Conservation (phyloP, 1,140 invertebrate genomes). For the Drosophila bipectinata region DNA sequence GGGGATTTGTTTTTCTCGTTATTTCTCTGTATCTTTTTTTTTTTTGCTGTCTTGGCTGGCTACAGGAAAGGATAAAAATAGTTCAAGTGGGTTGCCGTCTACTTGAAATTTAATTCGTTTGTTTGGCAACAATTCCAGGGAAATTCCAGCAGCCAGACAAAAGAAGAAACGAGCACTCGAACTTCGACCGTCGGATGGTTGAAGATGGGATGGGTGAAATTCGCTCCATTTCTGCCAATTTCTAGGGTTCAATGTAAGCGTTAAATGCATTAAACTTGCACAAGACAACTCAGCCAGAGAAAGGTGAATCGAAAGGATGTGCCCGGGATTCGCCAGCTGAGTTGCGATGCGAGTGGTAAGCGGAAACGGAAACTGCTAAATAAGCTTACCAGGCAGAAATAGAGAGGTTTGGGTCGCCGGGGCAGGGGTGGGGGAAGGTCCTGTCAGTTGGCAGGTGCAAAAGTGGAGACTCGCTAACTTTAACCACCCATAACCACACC, state of each 20-base stretch:
- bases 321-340: conserved; percentile 49
- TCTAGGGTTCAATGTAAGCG: conserved; percentile 67
- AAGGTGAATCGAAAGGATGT: conserved; percentile 51
- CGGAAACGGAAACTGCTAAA: conserved; percentile 79
- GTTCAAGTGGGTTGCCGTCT: conserved; percentile 39
- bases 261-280: conserved; percentile 80
- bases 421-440: conserved; percentile 4
- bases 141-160: conserved; percentile 40
- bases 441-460: conserved; percentile 66
- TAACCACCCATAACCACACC: conserved; percentile 56
- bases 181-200: conserved; percentile 38
- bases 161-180: background rate
- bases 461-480: conserved; percentile 50
- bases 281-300: conserved; percentile 35
- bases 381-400: conserved; percentile 54
- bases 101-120: conserved; percentile 58
- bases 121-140: conserved; percentile 45
- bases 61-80: conserved; percentile 35
- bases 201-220: background rate
- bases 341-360: conserved; percentile 50
- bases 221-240: conserved; percentile 63
- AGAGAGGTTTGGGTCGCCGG: background rate
- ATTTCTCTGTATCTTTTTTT: background rate
- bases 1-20: conserved; percentile 32
- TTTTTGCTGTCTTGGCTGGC: background rate